Conservation (phyloP, 2,797 vertebrate genomes). For the Catostomus latipinnis region DNA sequence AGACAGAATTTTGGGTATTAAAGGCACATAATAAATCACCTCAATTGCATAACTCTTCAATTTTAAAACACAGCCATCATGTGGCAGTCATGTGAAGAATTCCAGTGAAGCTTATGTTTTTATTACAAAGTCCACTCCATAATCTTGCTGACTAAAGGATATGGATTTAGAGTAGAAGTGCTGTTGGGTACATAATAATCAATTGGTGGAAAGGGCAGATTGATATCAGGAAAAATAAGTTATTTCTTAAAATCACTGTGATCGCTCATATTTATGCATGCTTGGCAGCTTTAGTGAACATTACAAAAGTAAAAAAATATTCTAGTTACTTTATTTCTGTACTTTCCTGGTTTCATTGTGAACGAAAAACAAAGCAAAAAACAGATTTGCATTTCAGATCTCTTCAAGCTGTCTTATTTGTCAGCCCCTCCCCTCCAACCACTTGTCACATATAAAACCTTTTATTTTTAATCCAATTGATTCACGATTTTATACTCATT, state of each 20-base stretch:
- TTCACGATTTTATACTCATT: no score
- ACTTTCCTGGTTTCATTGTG: no score
- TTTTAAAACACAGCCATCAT: conserved; percentile 10
- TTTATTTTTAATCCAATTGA: no score
- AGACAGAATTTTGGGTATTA: not conserved
- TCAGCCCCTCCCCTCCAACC: not conserved
- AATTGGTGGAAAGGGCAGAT: not conserved
- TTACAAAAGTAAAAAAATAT: no score
- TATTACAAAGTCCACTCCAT: not conserved
- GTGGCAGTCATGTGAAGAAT: conserved; percentile 43
- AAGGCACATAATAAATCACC: not conserved
- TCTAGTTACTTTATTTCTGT: no score
- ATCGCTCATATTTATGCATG: not conserved
- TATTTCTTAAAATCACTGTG: not conserved
- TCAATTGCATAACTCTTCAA: not conserved
- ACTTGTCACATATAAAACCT: not conserved
- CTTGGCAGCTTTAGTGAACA: not conserved
- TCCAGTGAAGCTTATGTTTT: conserved; percentile 23
- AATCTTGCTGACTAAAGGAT: not conserved
- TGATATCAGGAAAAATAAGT: no score
- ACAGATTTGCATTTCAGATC: no score
- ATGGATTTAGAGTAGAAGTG: conserved; percentile 11
- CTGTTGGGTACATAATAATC: conserved; percentile 10
- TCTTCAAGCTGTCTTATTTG: no score
- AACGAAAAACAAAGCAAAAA: no score